A percentile compares a stretch with the other conserved stretches of the same genome.
These are phyloP conservation scores for Forbesichthys papilliferus DNA, from an alignment of 2,113 vertebrate species.

Conservation along the genomic window DNA sequence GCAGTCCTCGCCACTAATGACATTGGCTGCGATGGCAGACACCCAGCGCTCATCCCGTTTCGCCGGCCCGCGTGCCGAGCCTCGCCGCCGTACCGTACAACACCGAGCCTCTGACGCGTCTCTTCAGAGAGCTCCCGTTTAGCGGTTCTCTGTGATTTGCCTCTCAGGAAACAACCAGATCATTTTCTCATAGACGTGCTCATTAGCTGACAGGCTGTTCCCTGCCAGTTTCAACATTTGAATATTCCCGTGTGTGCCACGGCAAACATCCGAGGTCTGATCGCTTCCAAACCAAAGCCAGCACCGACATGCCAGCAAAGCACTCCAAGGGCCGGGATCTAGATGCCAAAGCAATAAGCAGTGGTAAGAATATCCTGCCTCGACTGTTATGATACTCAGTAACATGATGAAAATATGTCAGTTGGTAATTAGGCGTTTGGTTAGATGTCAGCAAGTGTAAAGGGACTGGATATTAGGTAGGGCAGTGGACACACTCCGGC, in stretches of 20 bases:
- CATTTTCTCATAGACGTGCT: constrained; percentile 77
- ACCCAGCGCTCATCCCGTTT: constrained; percentile 38
- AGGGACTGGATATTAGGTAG: constrained; percentile 27
- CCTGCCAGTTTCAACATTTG: constrained; percentile 77
- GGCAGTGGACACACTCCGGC: constrained; percentile 39
- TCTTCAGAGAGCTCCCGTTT: constrained; percentile 76
- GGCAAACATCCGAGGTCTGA: constrained; percentile 73
- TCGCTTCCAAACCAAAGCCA: constrained; percentile 71
- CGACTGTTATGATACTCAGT: constrained; percentile 60
- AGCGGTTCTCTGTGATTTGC: constrained; percentile 79
- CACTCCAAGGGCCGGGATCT: constrained; percentile 66
- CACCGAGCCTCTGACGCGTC: constrained; percentile 47
- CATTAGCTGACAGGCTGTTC: constrained; percentile 76
- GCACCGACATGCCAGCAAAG: constrained; percentile 65
- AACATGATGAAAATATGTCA: constrained; percentile 63
- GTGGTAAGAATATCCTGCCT: constrained; percentile 63
- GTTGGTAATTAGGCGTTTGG: constrained; percentile 64
- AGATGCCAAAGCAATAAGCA: constrained; percentile 74
- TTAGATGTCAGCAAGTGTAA: constrained; percentile 20
- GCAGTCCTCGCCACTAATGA: constrained; percentile 71
- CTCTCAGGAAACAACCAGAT: constrained; percentile 80
- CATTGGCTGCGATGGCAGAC: constrained; percentile 67
- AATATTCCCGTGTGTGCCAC: constrained; percentile 77
- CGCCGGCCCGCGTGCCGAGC: constrained; percentile 33
- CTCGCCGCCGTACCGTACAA: constrained; percentile 59